Base-by-base conservation (phyloP, 2,113 vertebrate genomes). In the Seriola rivoliana region DNA sequence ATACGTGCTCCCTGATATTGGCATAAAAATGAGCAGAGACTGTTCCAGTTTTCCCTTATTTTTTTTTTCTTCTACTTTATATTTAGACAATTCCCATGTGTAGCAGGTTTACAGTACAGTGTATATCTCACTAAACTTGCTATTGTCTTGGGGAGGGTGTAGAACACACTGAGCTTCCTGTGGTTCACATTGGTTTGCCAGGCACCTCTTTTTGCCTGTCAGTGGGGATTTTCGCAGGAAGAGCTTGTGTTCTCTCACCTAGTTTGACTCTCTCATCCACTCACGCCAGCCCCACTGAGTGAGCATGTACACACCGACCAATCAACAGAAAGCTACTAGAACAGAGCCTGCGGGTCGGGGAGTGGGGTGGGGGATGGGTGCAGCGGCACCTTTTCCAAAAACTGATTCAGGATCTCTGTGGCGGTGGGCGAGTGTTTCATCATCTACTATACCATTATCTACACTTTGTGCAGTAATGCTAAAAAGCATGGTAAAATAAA, bases 201-300 rank as follows among this genome's bases (percentile, higher is more conserved):
- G 36, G 16, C 12, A 7, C 69, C 64, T 69, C 34, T 78, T 79
- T 88, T 86, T 70, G 80, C 63, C 75, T 82, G 80, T 82, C 60
- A 79, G 38, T 55, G 63, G 69, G 17, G 75, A 72, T 87, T 82
- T 88, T 88, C 77, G 86, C 81, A 60, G 72, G 79, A 88, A 75
- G 50, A 50, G 25, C 66, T 46, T 70, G 57, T 46, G 74, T 77
- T 81, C 57, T 88, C 76, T 85, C 81, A 76, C 79, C 48, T 68
- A 71, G 71, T 72, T 74, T 59, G 72, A 82, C 64, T 77, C 63
- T 46, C 68, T 62, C 48, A 70, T 64, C 10, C 8, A 46, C 62
- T 68, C 36, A 50, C 13, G 11, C 23, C 68, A 52, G 23, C 25
- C 25, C 38, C 4, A 25, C 74, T n/a, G 32, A 55, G 42, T 59